phyloP scores from a whole-genome alignment of 1,140 invertebrate genomes.

The Drosophila leontia region DNA sequence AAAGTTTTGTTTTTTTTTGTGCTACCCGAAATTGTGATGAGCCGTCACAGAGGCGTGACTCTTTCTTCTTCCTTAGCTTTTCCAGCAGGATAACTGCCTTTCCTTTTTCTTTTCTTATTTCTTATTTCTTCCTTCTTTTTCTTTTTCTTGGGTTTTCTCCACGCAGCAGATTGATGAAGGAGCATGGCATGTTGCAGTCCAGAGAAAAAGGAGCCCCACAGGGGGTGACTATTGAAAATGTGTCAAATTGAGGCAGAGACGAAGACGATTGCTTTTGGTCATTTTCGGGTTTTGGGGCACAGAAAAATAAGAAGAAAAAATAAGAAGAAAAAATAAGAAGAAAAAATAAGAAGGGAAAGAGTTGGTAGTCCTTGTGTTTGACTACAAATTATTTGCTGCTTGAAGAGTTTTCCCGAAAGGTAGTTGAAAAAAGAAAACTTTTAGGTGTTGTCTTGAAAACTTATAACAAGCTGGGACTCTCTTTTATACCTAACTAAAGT shows the following conservation, averaged over 20 bases:
- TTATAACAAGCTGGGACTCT: not conserved
- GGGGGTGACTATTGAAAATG: constrained; percentile 58
- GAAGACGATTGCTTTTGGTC: constrained; percentile 41
- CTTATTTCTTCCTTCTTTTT: not conserved
- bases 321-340: not conserved
- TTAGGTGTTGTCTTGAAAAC: constrained; percentile 18
- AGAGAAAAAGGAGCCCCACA: not conserved
- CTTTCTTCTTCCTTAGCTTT: constrained; percentile 17
- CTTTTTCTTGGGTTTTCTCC: constrained; percentile 23
- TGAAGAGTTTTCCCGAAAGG: constrained; percentile 20
- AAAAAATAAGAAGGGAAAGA: constrained; percentile 1
- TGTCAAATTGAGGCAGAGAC: constrained; percentile 56
- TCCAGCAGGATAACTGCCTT: constrained; percentile 37
- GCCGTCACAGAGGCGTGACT: constrained; percentile 38
- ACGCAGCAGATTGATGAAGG: constrained; percentile 54
- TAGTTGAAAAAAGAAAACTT: constrained; percentile 16
- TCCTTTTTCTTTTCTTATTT: constrained; percentile 2
- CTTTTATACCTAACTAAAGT: too few relatives aligned
- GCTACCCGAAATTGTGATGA: constrained; percentile 15
- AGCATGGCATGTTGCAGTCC: constrained; percentile 11
- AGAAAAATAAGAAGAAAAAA: not conserved
- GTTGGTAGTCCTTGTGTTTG: constrained; percentile 12
- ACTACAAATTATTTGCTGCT: constrained; percentile 38
- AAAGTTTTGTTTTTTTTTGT: constrained; percentile 10
- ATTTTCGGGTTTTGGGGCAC: constrained; percentile 7